These are phyloP conservation scores for Papilio gigon DNA, from an alignment of 2,888 invertebrate genomes.

Conservation along the genomic window DNA sequence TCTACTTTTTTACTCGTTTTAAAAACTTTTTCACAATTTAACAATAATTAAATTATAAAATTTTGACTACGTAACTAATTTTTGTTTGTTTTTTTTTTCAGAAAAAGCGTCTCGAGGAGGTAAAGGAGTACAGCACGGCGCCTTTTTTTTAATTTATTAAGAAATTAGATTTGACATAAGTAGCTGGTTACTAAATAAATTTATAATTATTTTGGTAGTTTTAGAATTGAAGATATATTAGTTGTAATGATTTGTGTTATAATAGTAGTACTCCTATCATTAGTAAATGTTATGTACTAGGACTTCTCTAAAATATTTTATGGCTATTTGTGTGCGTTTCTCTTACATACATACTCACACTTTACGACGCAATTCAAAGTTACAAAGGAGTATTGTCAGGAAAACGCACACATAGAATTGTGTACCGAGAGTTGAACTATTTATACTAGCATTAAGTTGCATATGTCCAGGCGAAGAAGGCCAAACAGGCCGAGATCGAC, in stretches of 20 bases:
- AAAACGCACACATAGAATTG: slow-evolving; percentile 31
- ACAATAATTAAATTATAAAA: background rate
- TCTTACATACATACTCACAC: background rate
- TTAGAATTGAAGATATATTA: background rate
- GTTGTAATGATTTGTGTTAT: background rate
- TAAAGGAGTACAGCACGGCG: slow-evolving; percentile 63
- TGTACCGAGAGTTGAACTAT: background rate
- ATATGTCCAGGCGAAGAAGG: slow-evolving; percentile 93
- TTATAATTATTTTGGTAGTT: background rate
- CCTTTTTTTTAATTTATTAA: slow-evolving; percentile 8
- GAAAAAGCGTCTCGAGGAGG: slow-evolving; percentile 91
- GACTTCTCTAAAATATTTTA: background rate
- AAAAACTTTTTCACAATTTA: slow-evolving; percentile 12
- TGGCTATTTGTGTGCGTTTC: background rate
- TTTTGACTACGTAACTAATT: slow-evolving; percentile 53
- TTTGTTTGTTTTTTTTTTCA: slow-evolving; percentile 82
- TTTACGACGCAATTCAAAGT: background rate
- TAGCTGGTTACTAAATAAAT: background rate
- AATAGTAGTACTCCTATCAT: background rate
- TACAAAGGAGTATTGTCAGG: background rate
- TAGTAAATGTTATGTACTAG: background rate
- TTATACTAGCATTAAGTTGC: slow-evolving; percentile 56
- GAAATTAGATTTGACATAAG: background rate
- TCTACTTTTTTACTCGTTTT: slow-evolving; percentile 6
- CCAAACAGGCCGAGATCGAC: slow-evolving; percentile 98